Percentiles rank a stretch among this genome's conserved stretches.
Evolutionary conservation across 2,888 invertebrate species (phyloP).

Genomic region (Sicus ferrugineus): DNA sequence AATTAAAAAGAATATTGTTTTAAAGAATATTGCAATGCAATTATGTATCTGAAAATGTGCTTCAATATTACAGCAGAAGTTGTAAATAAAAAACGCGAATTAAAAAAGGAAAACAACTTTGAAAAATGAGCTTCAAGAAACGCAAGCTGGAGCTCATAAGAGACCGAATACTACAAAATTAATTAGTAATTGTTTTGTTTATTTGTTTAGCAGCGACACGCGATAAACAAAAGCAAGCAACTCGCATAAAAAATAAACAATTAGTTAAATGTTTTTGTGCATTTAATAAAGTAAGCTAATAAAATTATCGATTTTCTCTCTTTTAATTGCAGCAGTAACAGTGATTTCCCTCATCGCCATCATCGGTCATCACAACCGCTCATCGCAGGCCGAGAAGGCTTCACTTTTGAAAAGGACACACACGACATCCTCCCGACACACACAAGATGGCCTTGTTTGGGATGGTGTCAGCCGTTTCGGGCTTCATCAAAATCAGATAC

Average conservation of each 20-base stretch:
- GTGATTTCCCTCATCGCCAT: not conserved
- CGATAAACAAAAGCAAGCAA: not conserved
- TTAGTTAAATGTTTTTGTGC: not conserved
- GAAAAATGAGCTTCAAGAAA: no score
- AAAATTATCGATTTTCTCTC: no score
- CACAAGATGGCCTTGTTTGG: slow-evolving; percentile 79
- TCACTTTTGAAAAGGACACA: no score
- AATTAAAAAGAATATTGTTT: not conserved
- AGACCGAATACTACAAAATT: no score
- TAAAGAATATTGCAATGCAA: no score
- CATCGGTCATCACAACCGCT: not conserved
- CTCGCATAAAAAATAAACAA: not conserved
- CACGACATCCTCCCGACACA: not conserved
- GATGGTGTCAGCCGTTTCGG: slow-evolving; percentile 87
- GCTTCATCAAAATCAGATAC: slow-evolving; percentile 89
- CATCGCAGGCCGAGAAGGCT: not conserved
- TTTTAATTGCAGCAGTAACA: no score
- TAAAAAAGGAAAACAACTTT: no score
- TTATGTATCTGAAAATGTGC: not conserved
- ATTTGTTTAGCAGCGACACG: not conserved
- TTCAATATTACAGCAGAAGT: no score
- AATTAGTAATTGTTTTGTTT: no score
- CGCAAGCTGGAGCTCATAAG: no score
- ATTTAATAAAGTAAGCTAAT: no score
- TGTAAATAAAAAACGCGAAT: no score